Base-by-base conservation (phyloP, 2,888 invertebrate species). In the Drosophila birchii region DNA sequence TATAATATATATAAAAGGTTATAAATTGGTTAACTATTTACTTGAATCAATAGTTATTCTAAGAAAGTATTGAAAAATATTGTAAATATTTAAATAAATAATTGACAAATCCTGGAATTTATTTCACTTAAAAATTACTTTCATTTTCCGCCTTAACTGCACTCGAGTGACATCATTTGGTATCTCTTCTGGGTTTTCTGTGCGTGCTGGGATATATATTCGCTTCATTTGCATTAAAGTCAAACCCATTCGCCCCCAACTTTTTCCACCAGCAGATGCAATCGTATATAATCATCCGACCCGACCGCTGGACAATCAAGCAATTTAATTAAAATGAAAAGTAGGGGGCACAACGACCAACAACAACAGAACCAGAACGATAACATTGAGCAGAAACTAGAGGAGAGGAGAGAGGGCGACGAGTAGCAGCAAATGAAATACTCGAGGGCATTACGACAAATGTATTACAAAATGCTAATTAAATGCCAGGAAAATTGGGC, bases 401-500 rank as follows among this genome's bases (percentile, higher is more conserved):
- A 11, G 44, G 23, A 23, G 45, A 14, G 26, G 29, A n/a, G 29
- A n/a, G 20, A 8, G 32, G 7, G 39, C 26, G 26, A 5, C 26
- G 9, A 23, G 26, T 5, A 8, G 26, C 26, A 8, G 38, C n/a
- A 64, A 67, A 66, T 56, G 60, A 70, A 85, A 85, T 87, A 74
- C 83, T 68, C 88, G 78, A 56, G 83, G 76, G 88, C 56, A 86
- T 82, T 79, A 70, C 86, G 66, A 88, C 80, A 45, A 66, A 57
- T 87, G 83, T 85, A 82, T 80, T 87, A 87, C 83, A 85, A 83
- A 86, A 85, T 87, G 84, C 86, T 84, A 84, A 84, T 84, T 88
- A 88, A 84, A 86, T 84, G 78, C 60, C 71, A 70, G 78, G 43
- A 54, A 64, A 84, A 87, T 72, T 84, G 86, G 83, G 84, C 75